phyloP scores from a whole-genome alignment of 2,113 vertebrate species.

The Atractosteus spatula region DNA sequence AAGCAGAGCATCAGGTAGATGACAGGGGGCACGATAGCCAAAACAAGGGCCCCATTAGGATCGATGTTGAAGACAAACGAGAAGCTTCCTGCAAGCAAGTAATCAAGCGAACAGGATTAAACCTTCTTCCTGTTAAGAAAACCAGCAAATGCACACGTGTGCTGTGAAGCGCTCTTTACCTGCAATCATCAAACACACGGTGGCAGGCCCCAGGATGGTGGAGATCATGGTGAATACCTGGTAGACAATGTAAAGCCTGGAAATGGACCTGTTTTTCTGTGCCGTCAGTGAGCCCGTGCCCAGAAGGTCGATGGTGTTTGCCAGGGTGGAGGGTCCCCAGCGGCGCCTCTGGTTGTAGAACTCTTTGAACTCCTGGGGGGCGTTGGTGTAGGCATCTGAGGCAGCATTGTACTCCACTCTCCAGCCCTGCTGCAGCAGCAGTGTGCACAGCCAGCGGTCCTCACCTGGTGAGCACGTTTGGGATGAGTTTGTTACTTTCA shows the following conservation, averaged over 20 bases:
- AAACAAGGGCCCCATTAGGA: constrained; percentile 22
- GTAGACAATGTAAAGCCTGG: constrained; percentile 63
- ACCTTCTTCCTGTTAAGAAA: background rate
- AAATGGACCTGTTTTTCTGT: constrained; percentile 59
- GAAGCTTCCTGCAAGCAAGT: constrained; percentile 45
- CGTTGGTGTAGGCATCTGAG: constrained; percentile 66
- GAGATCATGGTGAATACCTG: constrained; percentile 52
- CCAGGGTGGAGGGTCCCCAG: constrained; percentile 66
- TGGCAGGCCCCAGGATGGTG: constrained; percentile 55
- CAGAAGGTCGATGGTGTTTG: constrained; percentile 58
- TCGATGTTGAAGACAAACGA: constrained; percentile 17
- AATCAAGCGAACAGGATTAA: background rate
- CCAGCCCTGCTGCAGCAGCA: constrained; percentile 68
- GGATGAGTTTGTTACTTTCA: too few relatives aligned
- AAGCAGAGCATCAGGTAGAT: constrained; percentile 55
- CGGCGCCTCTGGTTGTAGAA: constrained; percentile 66
- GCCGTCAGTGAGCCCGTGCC: constrained; percentile 37
- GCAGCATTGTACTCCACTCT: constrained; percentile 68
- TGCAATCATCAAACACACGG: constrained; percentile 56
- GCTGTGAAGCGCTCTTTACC: constrained; percentile 26
- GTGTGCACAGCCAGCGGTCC: constrained; percentile 68
- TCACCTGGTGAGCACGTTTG: constrained; percentile 47
- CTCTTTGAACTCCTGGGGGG: constrained; percentile 66
- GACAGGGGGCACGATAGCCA: constrained; percentile 48
- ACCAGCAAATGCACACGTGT: background rate